A percentile compares a stretch with the other conserved stretches of the same genome.
phyloP scores from a whole-genome alignment of 1,140 invertebrate species.

The Ostrea edulis region DNA sequence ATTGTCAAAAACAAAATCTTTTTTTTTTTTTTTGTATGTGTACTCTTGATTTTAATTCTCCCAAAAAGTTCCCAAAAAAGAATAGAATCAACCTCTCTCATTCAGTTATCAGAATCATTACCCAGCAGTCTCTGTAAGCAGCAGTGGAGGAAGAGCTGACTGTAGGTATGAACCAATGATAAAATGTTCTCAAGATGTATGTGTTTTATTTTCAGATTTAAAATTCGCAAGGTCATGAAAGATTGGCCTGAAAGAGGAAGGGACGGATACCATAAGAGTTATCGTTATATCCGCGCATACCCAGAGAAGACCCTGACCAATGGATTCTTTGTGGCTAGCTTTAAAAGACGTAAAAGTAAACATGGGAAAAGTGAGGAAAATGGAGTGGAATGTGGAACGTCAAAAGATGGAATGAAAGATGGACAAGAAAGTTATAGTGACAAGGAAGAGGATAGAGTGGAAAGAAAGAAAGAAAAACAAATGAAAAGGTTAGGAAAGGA shows the following conservation, averaged over 20 bases:
- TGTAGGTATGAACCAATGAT: no score
- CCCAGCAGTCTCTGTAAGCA: no score
- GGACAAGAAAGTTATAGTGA: not conserved
- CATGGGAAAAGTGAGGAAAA: constrained; percentile 6
- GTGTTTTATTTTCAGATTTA: constrained; percentile 55
- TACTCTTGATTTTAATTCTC: no score
- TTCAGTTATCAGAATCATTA: no score
- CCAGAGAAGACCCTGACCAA: constrained; percentile 89
- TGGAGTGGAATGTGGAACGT: not conserved
- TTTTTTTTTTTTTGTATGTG: no score
- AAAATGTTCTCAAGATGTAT: not conserved
- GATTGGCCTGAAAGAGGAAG: constrained; percentile 75
- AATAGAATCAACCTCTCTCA: no score
- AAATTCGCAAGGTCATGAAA: constrained; percentile 64
- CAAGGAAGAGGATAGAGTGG: constrained; percentile 27
- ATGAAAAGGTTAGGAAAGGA: not conserved
- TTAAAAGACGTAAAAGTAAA: constrained; percentile 80
- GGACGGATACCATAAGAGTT: constrained; percentile 63
- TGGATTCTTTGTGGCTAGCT: constrained; percentile 96
- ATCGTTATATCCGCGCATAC: constrained; percentile 87
- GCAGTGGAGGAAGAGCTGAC: no score
- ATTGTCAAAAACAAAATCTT: no score
- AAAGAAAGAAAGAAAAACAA: not conserved
- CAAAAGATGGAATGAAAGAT: not conserved
- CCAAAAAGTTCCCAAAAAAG: no score